Conservation (phyloP, 2,797 vertebrate genomes). For the Cryptoblepharus egeriae region DNA sequence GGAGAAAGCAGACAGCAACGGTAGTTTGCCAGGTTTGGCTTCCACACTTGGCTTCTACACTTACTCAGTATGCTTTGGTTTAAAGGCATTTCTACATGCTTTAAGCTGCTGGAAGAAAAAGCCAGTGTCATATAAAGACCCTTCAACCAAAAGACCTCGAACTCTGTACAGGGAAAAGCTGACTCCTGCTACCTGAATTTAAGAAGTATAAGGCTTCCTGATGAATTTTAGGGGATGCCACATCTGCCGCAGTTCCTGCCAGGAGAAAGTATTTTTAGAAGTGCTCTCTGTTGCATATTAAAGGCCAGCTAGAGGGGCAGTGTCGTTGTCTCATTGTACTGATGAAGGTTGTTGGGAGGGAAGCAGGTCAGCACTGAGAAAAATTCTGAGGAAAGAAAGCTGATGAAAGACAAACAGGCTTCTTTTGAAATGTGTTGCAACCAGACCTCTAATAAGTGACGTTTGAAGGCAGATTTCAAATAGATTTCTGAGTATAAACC, state of each 20-base stretch:
- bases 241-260: not conserved
- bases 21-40: not conserved
- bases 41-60: not conserved
- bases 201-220: too few species aligned
- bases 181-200: not conserved
- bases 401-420: not conserved
- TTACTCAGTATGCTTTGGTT: not conserved
- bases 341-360: too few species aligned
- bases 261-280: not conserved
- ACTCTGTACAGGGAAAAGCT: not conserved
- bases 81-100: not conserved
- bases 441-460: not conserved
- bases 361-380: not conserved
- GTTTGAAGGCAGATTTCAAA: not conserved
- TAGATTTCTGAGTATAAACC: not conserved
- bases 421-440: not conserved
- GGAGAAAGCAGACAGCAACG: not conserved
- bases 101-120: not conserved
- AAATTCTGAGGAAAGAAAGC: too few species aligned
- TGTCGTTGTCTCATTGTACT: not conserved
- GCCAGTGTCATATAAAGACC: not conserved
- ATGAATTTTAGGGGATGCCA: not conserved
- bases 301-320: not conserved
- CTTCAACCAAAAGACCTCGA: not conserved
- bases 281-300: not conserved